Evolutionary conservation across 2,888 invertebrate species (phyloP).

Genomic region (Palloptera scutellata): DNA sequence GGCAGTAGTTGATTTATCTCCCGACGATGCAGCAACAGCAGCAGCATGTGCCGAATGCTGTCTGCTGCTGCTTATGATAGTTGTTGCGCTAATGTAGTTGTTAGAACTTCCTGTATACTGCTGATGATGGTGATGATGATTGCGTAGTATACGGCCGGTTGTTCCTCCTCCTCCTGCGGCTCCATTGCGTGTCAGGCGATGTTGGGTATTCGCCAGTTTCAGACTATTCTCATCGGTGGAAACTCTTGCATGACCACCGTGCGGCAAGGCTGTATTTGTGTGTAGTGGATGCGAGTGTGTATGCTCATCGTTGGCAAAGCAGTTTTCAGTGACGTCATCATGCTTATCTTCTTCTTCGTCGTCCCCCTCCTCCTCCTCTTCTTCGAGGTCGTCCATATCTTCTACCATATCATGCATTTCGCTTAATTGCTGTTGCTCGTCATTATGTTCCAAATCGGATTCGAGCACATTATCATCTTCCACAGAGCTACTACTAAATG

Average conservation of each 20-base stretch:
- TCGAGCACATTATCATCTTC: conserved; percentile 36
- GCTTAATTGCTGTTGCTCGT: conserved; percentile 5
- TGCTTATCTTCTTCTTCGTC: conserved; percentile 8
- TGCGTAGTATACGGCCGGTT: conserved; percentile 44
- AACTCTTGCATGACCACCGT: neutral
- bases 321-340: conserved; percentile 1
- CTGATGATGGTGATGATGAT: conserved; percentile 38
- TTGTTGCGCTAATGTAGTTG: conserved; percentile 33
- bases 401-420: conserved; percentile 19
- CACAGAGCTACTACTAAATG: conserved; percentile 18
- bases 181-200: conserved; percentile 53
- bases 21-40: neutral
- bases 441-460: conserved; percentile 37
- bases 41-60: conserved; percentile 26
- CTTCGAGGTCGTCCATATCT: conserved; percentile 6
- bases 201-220: conserved; percentile 38
- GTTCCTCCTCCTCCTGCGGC: conserved; percentile 8
- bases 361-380: conserved; percentile 21
- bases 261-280: neutral
- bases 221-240: conserved; percentile 42
- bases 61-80: conserved; percentile 19
- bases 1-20: conserved; percentile 35
- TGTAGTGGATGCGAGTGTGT: conserved; percentile 6
- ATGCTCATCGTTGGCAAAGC: conserved; percentile 13
- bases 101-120: conserved; percentile 15